Evolutionary conservation across 2,888 invertebrate genomes (phyloP).

Genomic region (Notocelia uddmanniana): DNA sequence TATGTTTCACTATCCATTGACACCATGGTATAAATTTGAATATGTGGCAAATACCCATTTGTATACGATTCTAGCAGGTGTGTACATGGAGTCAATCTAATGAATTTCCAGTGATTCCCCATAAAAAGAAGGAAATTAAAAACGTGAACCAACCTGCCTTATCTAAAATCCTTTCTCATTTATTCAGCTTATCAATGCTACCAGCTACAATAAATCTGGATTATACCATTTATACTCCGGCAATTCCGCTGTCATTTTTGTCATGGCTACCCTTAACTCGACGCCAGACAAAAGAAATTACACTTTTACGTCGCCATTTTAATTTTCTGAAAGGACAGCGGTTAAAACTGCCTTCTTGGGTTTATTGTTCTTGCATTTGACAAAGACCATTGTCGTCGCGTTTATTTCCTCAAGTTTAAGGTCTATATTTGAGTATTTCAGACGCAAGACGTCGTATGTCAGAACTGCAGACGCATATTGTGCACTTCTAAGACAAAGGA

Average conservation of each 20-base stretch:
- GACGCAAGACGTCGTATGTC: neutral
- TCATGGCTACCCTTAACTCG: conserved; percentile 35
- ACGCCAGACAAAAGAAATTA: conserved; percentile 18
- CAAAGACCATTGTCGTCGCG: neutral
- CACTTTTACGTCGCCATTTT: conserved; percentile 27
- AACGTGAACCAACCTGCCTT: neutral
- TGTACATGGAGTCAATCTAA: too few species aligned
- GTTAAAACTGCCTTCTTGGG: neutral
- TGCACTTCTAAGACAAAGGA: neutral
- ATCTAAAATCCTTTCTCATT: conserved; percentile 37
- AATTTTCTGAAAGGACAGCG: conserved; percentile 26
- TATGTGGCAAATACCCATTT: too few species aligned
- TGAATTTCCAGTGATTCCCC: neutral
- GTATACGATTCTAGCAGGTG: too few species aligned
- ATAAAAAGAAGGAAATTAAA: conserved; percentile 8
- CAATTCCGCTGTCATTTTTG: conserved; percentile 28
- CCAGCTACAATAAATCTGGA: conserved; percentile 44
- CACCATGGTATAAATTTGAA: too few species aligned
- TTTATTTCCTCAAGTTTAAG: too few species aligned
- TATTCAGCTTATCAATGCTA: conserved; percentile 42
- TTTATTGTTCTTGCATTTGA: neutral
- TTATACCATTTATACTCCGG: conserved; percentile 27
- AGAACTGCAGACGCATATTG: conserved; percentile 2
- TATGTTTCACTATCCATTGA: too few species aligned
- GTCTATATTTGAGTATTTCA: conserved; percentile 1